phyloP scores from a whole-genome alignment of 2,113 vertebrate species.

The Pluvialis apricaria region DNA sequence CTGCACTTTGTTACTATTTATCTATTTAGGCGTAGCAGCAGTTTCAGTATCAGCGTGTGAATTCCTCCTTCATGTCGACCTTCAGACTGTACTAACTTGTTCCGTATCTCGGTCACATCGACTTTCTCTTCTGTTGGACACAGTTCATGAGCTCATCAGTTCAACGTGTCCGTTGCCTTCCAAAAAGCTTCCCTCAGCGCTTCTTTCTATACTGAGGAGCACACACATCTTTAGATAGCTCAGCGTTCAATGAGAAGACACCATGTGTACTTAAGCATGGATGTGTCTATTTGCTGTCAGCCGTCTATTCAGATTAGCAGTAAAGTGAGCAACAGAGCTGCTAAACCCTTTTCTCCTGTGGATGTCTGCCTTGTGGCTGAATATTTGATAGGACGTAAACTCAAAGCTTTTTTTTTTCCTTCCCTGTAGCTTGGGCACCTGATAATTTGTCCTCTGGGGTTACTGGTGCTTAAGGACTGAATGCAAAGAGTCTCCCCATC shows the following conservation, averaged over 20 bases:
- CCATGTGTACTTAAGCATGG: background rate
- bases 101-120: no score
- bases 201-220: background rate
- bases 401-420: background rate
- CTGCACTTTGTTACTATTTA: no score
- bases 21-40: no score
- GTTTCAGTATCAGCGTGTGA: no score
- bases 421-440: background rate
- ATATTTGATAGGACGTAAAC: background rate
- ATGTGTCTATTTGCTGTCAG: background rate
- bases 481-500: background rate
- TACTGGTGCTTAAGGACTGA: background rate
- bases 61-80: no score
- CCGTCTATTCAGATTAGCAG: background rate
- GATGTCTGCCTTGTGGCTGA: background rate
- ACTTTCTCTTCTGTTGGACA: no score
- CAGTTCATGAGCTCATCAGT: no score
- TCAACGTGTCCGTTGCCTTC: no score
- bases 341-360: background rate
- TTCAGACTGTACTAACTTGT: no score
- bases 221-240: background rate
- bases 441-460: background rate
- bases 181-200: no score
- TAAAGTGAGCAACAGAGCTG: background rate
- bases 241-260: background rate